Evolutionary conservation across 1,140 invertebrate genomes (phyloP).

Genomic region (Sarcophaga peregrina): DNA sequence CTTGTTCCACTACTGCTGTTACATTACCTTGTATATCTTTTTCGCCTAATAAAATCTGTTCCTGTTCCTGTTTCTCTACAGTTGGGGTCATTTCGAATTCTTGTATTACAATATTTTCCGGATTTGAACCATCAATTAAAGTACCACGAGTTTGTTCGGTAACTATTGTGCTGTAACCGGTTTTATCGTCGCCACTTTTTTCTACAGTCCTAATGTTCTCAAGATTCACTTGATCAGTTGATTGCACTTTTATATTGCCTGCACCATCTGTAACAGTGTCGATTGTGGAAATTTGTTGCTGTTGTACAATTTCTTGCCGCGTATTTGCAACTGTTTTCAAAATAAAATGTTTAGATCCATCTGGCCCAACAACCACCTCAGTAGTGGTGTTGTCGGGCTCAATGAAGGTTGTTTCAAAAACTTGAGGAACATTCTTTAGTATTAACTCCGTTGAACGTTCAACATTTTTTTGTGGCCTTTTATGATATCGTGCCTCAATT

Average conservation of each 20-base stretch:
- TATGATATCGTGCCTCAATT: slow-evolving; percentile 79
- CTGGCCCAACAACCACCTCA: slow-evolving; percentile 81
- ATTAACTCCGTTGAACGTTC: slow-evolving; percentile 64
- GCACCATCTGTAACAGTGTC: slow-evolving; percentile 73
- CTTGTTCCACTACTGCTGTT: slow-evolving; percentile 81
- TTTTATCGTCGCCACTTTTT: slow-evolving; percentile 52
- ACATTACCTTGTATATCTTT: slow-evolving; percentile 66
- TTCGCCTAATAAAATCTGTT: slow-evolving; percentile 19
- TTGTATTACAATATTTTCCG: slow-evolving; percentile 69
- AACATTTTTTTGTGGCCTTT: slow-evolving; percentile 57
- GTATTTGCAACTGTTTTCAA: slow-evolving; percentile 75
- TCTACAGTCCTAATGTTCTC: slow-evolving; percentile 58
- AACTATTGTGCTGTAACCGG: slow-evolving; percentile 53
- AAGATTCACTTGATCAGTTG: slow-evolving; percentile 59
- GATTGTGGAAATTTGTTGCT: slow-evolving; percentile 69
- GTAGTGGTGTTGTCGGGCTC: slow-evolving; percentile 81
- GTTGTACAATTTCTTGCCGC: slow-evolving; percentile 67
- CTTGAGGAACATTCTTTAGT: slow-evolving; percentile 72
- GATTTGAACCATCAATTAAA: slow-evolving; percentile 68
- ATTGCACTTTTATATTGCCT: slow-evolving; percentile 67
- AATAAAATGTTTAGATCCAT: slow-evolving; percentile 84
- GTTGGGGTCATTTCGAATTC: slow-evolving; percentile 70
- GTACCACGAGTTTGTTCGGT: slow-evolving; percentile 57
- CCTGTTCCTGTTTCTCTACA: slow-evolving; percentile 54
- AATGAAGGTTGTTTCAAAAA: slow-evolving; percentile 80